A percentile compares a stretch with the other conserved stretches of the same genome.
phyloP scores from a whole-genome alignment of 64 coral and sea anemone species.

The Stichodactyla helianthus region DNA sequence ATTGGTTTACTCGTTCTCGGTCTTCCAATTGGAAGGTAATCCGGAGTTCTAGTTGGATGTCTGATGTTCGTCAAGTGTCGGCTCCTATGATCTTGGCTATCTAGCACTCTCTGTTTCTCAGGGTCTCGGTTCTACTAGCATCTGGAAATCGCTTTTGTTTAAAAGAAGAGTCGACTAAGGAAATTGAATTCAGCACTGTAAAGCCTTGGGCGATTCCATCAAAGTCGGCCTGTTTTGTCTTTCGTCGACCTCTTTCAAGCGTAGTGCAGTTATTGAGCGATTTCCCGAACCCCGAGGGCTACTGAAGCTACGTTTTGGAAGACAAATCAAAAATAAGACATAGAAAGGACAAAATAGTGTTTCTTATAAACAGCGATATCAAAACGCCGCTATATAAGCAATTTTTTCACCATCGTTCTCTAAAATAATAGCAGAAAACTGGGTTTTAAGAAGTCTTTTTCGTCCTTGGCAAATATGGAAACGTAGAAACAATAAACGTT shows the following conservation, averaged over 20 bases:
- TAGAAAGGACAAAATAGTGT: not conserved
- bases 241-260: slow-evolving; percentile 2
- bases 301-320: not conserved
- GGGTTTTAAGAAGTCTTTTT: not conserved
- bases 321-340: not conserved
- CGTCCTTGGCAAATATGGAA: not conserved
- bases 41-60: not conserved
- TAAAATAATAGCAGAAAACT: not conserved
- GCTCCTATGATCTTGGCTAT: not conserved
- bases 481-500: too few relatives aligned
- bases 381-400: not conserved
- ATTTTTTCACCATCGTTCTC: not conserved
- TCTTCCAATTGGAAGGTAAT: not conserved
- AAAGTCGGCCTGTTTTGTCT: not conserved
- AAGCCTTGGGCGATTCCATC: slow-evolving; percentile 10
- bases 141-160: slow-evolving; percentile 16
- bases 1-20: not conserved
- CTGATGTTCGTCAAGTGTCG: not conserved
- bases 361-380: not conserved
- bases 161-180: not conserved
- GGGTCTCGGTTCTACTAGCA: not conserved
- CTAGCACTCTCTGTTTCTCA: not conserved
- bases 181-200: slow-evolving; percentile 11
- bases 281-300: not conserved
- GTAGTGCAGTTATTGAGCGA: slow-evolving; percentile 3